Evolutionary conservation across 2,113 vertebrate genomes (phyloP).

Genomic region (Corythornis cristatus): DNA sequence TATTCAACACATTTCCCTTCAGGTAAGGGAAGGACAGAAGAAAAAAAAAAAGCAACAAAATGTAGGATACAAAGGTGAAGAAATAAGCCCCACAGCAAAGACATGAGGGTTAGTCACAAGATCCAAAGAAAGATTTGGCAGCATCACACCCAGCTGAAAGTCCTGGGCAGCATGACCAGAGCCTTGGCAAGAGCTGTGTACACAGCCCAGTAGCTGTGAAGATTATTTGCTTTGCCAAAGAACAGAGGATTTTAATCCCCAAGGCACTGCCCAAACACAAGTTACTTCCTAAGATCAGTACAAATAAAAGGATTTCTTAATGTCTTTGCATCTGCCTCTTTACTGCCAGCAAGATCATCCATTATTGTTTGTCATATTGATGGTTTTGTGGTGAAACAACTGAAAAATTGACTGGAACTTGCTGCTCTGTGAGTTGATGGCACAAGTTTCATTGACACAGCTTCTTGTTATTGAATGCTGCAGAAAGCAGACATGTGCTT

Average conservation of each 20-base stretch:
- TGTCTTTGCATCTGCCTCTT: background rate
- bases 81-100: fast-evolving
- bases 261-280: background rate
- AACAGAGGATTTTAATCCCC: background rate
- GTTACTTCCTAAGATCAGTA: background rate
- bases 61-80: background rate
- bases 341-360: background rate
- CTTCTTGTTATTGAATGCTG: background rate
- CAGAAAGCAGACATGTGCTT: background rate
- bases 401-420: background rate
- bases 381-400: background rate
- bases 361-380: background rate
- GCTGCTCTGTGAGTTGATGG: background rate
- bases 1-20: background rate
- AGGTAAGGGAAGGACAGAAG: background rate
- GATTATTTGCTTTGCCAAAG: background rate
- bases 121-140: background rate
- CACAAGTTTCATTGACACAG: background rate
- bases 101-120: background rate
- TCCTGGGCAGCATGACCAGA: background rate
- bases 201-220: background rate
- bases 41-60: background rate
- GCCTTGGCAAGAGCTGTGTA: background rate
- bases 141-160: background rate
- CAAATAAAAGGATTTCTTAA: background rate